A percentile compares a stretch with the other conserved stretches of the same genome.
Conservation (phyloP, 1,140 invertebrate genomes). For the Drosophila dunni region DNA sequence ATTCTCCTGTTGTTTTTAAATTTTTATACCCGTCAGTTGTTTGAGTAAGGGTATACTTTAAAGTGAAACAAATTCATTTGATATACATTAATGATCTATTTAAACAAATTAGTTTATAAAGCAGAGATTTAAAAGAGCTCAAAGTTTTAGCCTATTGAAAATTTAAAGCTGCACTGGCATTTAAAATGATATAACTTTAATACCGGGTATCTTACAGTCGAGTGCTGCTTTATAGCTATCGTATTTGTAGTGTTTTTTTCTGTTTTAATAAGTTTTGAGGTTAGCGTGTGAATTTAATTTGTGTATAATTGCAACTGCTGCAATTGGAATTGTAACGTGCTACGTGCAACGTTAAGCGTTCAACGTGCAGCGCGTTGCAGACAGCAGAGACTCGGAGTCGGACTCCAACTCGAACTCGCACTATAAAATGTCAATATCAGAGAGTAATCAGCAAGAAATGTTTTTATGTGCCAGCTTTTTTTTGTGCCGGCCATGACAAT, state of each 20-base stretch:
- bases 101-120: no score
- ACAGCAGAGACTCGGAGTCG: not conserved
- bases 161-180: no score
- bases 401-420: conserved; percentile 4
- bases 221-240: no score
- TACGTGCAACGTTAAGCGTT: not conserved
- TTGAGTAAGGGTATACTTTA: no score
- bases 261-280: conserved; percentile 34
- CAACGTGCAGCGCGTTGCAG: conserved; percentile 10
- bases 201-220: no score
- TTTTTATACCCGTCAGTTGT: no score
- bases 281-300: conserved; percentile 79
- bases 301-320: conserved; percentile 69
- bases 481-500: conserved; percentile 42
- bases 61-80: no score
- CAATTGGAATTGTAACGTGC: conserved; percentile 29
- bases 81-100: no score
- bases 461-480: conserved; percentile 49
- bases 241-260: not conserved
- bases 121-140: no score
- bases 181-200: no score
- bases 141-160: no score
- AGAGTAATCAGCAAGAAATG: conserved; percentile 60
- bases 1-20: conserved; percentile 7
- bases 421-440: conserved; percentile 79